These are phyloP conservation scores for Spicauda simplicius DNA, from an alignment of 2,888 invertebrate species.

Conservation along the genomic window DNA sequence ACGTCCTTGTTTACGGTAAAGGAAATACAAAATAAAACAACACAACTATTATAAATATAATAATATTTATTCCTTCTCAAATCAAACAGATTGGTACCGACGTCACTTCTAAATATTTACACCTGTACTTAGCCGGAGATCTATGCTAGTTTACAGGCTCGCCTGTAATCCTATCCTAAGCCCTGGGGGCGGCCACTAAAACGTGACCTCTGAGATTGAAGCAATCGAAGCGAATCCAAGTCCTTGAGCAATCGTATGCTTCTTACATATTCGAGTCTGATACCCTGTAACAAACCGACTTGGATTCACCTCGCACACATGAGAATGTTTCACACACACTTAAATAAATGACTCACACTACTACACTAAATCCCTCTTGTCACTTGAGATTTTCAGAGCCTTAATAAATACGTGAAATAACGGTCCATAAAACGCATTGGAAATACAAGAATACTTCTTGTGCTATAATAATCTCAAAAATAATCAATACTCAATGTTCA, in stretches of 20 bases:
- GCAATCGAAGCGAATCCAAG: conserved; percentile 29
- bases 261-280: conserved; percentile 20
- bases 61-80: conserved; percentile 72
- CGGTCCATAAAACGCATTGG: too few species aligned
- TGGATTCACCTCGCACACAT: conserved; percentile 30
- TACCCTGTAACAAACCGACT: conserved; percentile 24
- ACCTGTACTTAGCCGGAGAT: conserved; percentile 21
- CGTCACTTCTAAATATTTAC: conserved; percentile 26
- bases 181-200: conserved; percentile 46
- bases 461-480: too few species aligned
- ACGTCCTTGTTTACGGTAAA: not conserved
- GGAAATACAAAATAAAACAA: conserved; percentile 38
- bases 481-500: too few species aligned
- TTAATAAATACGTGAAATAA: not conserved
- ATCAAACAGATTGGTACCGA: conserved; percentile 59
- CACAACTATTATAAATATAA: conserved; percentile 71
- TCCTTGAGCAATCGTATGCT: conserved; percentile 26
- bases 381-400: not conserved
- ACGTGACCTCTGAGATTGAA: conserved; percentile 43
- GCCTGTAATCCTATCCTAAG: conserved; percentile 8
- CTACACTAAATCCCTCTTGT: conserved; percentile 3
- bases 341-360: conserved; percentile 17
- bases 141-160: not conserved
- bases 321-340: conserved; percentile 1
- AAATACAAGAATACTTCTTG: too few species aligned